Percentiles rank a stretch among this genome's conserved stretches.
Evolutionary conservation across 1,140 invertebrate species (phyloP).

Genomic region (Hycleus phaleratus): DNA sequence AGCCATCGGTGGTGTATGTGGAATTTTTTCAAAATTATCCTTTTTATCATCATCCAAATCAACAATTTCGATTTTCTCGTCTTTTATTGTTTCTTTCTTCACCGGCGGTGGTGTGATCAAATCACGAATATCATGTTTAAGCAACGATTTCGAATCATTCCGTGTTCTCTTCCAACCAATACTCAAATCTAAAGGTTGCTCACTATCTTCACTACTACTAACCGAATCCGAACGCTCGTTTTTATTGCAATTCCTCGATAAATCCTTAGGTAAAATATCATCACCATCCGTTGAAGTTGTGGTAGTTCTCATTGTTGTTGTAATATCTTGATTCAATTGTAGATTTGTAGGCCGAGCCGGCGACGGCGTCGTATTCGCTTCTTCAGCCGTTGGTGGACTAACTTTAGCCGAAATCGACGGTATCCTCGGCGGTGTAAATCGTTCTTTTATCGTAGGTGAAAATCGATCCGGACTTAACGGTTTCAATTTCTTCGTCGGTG

Average conservation of each 20-base stretch:
- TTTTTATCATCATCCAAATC: constrained; percentile 26
- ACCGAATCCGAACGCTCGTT: constrained; percentile 18
- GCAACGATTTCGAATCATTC: constrained; percentile 2
- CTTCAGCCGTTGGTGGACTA: constrained; percentile 57
- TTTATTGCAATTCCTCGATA: constrained; percentile 12
- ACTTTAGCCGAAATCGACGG: constrained; percentile 45
- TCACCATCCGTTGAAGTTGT: constrained; percentile 19
- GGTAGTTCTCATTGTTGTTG: constrained; percentile 37
- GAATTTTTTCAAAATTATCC: constrained; percentile 21
- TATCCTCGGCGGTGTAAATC: constrained; percentile 43
- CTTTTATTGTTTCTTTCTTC: constrained; percentile 4
- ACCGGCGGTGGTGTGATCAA: constrained; percentile 8
- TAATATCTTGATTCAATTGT: neutral
- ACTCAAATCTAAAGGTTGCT: constrained; percentile 69
- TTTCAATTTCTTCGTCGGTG: constrained; percentile 32
- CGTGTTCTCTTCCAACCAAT: constrained; percentile 46
- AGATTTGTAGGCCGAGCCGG: constrained; percentile 48
- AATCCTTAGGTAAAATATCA: constrained; percentile 31
- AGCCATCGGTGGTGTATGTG: constrained; percentile 52
- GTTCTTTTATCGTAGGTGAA: constrained; percentile 38
- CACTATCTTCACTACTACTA: constrained; percentile 35
- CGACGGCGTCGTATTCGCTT: constrained; percentile 56
- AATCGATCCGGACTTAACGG: constrained; percentile 29
- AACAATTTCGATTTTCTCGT: constrained; percentile 31
- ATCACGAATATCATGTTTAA: constrained; percentile 6